A percentile compares a stretch with the other conserved stretches of the same genome.
Conservation (phyloP, 2,888 invertebrate genomes). For the Nomada lathburiana region DNA sequence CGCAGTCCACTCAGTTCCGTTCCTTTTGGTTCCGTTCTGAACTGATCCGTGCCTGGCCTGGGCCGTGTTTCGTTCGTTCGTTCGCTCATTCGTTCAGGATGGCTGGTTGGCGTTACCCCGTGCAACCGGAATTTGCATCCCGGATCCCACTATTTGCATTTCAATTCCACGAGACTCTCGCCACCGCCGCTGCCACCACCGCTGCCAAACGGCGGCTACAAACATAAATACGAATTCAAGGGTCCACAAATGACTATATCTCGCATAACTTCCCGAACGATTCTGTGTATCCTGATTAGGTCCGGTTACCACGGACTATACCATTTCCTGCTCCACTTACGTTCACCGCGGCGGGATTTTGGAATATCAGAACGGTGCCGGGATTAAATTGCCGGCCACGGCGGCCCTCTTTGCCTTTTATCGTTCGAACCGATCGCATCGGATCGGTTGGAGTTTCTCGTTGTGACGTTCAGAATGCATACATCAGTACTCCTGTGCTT, state of each 20-base stretch:
- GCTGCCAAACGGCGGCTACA: slow-evolving; percentile 82
- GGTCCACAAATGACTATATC: slow-evolving; percentile 70
- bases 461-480: no score
- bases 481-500: no score
- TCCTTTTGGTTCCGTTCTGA: slow-evolving; percentile 75
- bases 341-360: neutral
- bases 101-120: slow-evolving; percentile 79
- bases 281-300: slow-evolving; percentile 69
- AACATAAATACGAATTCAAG: slow-evolving; percentile 82
- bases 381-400: neutral
- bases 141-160: slow-evolving; percentile 84
- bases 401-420: neutral
- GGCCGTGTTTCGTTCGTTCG: slow-evolving; percentile 72
- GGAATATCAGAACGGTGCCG: slow-evolving; percentile 5
- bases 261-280: slow-evolving; percentile 66
- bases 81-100: slow-evolving; percentile 72
- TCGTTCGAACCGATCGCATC: neutral
- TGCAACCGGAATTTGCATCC: slow-evolving; percentile 84
- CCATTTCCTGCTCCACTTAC: slow-evolving; percentile 49
- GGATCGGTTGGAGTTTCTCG: neutral
- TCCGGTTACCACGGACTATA: slow-evolving; percentile 60
- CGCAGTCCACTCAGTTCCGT: slow-evolving; percentile 74
- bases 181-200: slow-evolving; percentile 71
- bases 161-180: slow-evolving; percentile 82
- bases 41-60: slow-evolving; percentile 73